Conservation (phyloP, 1,140 invertebrate species). For the Lysiphlebus fabarum region DNA sequence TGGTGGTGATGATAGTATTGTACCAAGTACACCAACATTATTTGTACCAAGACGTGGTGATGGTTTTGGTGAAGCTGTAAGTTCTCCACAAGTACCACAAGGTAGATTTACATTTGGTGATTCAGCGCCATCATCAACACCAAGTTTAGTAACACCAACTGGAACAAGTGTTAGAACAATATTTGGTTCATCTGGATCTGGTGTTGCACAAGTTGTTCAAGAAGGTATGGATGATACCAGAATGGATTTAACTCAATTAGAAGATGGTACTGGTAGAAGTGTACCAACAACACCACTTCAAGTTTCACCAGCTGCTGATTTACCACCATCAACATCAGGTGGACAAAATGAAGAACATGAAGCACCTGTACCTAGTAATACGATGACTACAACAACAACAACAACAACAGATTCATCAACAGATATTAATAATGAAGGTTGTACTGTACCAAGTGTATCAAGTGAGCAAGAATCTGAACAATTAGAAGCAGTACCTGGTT, state of each 20-base stretch:
- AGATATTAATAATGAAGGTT: conserved; percentile 35
- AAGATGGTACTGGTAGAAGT: conserved; percentile 65
- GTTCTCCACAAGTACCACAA: conserved; percentile 76
- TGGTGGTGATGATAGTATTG: conserved; percentile 81
- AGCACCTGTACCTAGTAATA: conserved; percentile 31
- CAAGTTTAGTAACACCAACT: conserved; percentile 37
- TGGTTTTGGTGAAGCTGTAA: conserved; percentile 88
- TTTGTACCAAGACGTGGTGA: conserved; percentile 80
- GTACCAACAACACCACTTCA: conserved; percentile 72
- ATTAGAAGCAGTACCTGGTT: conserved; percentile 39
- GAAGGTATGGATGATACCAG: conserved; percentile 75
- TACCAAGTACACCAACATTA: conserved; percentile 85
- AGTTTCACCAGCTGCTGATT: conserved; percentile 63
- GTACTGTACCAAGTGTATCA: conserved; percentile 35
- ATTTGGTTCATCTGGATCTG: conserved; percentile 44
- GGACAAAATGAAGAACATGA: conserved; percentile 44
- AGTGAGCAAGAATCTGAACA: conserved; percentile 39
- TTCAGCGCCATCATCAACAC: conserved; percentile 47
- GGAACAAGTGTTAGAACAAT: conserved; percentile 41
- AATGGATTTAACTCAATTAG: conserved; percentile 69
- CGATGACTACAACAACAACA: conserved; percentile 30
- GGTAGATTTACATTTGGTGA: conserved; percentile 74
- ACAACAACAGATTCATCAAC: conserved; percentile 28
- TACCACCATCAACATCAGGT: conserved; percentile 41
- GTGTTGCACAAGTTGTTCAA: conserved; percentile 54